Base-by-base conservation (phyloP, 92 coral and sea anemone genomes). In the Siderastrea radians region DNA sequence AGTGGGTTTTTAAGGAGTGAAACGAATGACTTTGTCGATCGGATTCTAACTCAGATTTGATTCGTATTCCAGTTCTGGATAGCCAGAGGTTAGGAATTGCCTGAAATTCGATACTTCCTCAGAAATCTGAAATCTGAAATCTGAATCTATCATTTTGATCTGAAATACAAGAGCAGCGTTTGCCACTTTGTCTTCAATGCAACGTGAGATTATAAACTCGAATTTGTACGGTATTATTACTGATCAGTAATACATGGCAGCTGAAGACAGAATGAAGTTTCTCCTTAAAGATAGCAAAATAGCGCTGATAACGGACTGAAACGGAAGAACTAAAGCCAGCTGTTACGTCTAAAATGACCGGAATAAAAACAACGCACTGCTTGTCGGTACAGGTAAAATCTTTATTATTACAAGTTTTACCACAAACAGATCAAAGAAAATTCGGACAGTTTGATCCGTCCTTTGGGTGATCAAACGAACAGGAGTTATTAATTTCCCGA, bases 401-500 rank as follows among this genome's bases (percentile, higher is more conserved):
- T n/a, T 2, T 49, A n/a, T 73, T n/a, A 55, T 58, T 46, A 16
- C 59, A 70, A 57, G 12, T 46, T 12, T 47, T 44, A 44, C 15
- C 7, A 51, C 7, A 50, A 69, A 14, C 38, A 53, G 17, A 52
- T 55, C 78, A 70, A 26, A 38, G 80, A 53, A 49, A 51, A 73
- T 14, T 58, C 6, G 57, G 49, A 46, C 70, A 5, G 12, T 46
- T 17, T 80, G 49, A 80, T 81, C 52, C 16, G 17, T 80, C 68
- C 59, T 50, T 53, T 6, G 49, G 54, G 68, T 26, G 16, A 70
- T 44, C 72, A 48, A 14, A 13, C 14, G 55, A 66, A 13, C 65
- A 57, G 47, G 60, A 48, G 72, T 63, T 81, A 81, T 81, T 81
- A 83, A 71, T 83, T 72, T 83, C 57, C 70, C 79, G 43, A 72